Evolutionary conservation across 2,113 vertebrate species (phyloP).

Genomic region (Astur gentilis): DNA sequence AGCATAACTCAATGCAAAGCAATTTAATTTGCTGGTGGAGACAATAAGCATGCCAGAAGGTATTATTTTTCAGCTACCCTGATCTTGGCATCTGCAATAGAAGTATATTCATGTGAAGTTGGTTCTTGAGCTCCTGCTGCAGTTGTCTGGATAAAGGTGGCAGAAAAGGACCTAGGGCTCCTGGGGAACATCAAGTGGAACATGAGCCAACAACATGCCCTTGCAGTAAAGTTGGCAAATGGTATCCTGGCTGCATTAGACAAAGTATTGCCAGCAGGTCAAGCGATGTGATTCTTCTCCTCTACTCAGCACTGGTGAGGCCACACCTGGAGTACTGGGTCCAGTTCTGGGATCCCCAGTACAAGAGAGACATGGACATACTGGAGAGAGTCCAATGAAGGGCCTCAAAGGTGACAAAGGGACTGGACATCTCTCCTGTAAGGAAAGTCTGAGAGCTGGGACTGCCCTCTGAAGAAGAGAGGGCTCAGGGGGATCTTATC

Average conservation of each 20-base stretch:
- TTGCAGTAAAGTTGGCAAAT: neutral
- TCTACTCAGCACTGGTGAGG: neutral
- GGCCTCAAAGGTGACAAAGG: too few relatives aligned
- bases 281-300: neutral
- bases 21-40: neutral
- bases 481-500: neutral
- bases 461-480: neutral
- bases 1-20: neutral
- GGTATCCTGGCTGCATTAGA: neutral
- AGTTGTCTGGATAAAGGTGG: neutral
- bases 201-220: neutral
- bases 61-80: neutral
- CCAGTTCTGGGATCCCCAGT: neutral
- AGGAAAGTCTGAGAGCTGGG: neutral
- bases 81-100: neutral
- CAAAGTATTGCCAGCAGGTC: neutral
- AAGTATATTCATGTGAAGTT: neutral
- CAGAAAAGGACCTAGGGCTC: neutral
- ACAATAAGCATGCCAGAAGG: neutral
- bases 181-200: neutral
- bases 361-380: neutral
- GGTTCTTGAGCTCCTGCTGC: neutral
- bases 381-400: neutral
- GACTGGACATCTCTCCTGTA: neutral
- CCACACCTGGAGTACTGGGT: neutral